Conservation (phyloP, 2,888 invertebrate species). For the Clivina fossor region DNA sequence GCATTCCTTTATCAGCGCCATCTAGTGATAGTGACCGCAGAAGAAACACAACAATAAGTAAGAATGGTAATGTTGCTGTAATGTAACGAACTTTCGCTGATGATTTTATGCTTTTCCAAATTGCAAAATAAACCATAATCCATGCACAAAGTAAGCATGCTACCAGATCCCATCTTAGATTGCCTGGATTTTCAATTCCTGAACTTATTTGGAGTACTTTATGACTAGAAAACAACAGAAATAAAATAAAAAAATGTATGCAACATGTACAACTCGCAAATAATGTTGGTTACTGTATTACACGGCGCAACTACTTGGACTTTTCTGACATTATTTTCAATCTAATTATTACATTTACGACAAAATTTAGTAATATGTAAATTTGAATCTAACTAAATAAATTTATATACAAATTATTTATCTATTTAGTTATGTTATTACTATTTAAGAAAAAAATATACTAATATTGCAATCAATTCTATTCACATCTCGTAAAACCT, state of each 20-base stretch:
- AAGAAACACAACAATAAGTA: constrained; percentile 83
- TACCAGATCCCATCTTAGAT: constrained; percentile 84
- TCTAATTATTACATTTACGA: no score
- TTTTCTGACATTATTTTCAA: no score
- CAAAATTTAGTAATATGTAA: no score
- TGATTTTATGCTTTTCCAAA: constrained; percentile 96
- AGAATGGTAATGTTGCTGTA: constrained; percentile 89
- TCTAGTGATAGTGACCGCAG: constrained; percentile 87
- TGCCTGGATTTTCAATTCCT: constrained; percentile 81
- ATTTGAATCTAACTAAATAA: no score
- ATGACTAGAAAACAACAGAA: constrained; percentile 68
- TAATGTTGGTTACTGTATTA: neutral
- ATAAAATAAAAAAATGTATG: neutral
- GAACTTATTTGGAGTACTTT: constrained; percentile 82
- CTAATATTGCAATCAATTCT: no score
- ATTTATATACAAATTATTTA: no score
- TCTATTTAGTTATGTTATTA: no score
- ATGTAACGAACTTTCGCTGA: constrained; percentile 90
- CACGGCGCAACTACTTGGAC: no score
- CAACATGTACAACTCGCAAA: neutral
- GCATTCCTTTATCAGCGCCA: constrained; percentile 81
- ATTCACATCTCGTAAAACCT: no score
- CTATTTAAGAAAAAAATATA: no score
- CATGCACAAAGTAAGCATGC: constrained; percentile 89
- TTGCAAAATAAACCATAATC: constrained; percentile 92